A percentile compares a stretch with the other conserved stretches of the same genome.
phyloP scores from a whole-genome alignment of 2,888 invertebrate species.

The Drosophila bunnanda region DNA sequence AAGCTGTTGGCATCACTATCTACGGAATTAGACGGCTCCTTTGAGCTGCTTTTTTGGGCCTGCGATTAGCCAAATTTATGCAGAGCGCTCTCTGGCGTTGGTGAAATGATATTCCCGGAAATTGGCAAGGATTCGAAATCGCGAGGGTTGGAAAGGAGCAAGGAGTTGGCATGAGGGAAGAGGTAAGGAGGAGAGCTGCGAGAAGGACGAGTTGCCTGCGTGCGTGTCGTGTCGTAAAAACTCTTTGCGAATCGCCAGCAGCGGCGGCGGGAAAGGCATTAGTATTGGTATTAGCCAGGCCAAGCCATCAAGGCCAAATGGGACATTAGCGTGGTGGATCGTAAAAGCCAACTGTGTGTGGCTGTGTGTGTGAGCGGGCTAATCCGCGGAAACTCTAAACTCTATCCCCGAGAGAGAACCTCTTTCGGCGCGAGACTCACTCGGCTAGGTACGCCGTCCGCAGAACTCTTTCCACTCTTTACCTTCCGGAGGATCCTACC shows the following conservation, averaged over 20 bases:
- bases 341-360: slow-evolving; percentile 57
- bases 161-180: slow-evolving; percentile 9
- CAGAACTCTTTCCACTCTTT: slow-evolving; percentile 69
- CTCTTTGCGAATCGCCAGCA: slow-evolving; percentile 76
- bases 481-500: slow-evolving; percentile 27
- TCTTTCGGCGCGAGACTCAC: slow-evolving; percentile 76
- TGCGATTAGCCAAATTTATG: slow-evolving; percentile 65
- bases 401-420: slow-evolving; percentile 63
- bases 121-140: slow-evolving; percentile 74
- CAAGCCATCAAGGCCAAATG: slow-evolving; percentile 66
- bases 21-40: slow-evolving; percentile 58
- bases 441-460: slow-evolving; percentile 44
- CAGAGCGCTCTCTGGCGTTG: slow-evolving; percentile 74
- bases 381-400: slow-evolving; percentile 78
- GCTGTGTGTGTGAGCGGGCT: slow-evolving; percentile 30
- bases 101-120: slow-evolving; percentile 75
- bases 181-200: slow-evolving; percentile 2
- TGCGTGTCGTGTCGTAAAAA: slow-evolving; percentile 71
- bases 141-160: slow-evolving; percentile 9
- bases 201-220: slow-evolving; percentile 31
- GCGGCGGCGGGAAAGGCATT: slow-evolving; percentile 25
- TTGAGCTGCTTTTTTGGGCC: slow-evolving; percentile 35
- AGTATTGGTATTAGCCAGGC: slow-evolving; percentile 36
- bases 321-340: slow-evolving; percentile 71
- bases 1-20: slow-evolving; percentile 5